Conservation (phyloP, 2,797 vertebrate genomes). For the Aeoliscus strigatus region DNA sequence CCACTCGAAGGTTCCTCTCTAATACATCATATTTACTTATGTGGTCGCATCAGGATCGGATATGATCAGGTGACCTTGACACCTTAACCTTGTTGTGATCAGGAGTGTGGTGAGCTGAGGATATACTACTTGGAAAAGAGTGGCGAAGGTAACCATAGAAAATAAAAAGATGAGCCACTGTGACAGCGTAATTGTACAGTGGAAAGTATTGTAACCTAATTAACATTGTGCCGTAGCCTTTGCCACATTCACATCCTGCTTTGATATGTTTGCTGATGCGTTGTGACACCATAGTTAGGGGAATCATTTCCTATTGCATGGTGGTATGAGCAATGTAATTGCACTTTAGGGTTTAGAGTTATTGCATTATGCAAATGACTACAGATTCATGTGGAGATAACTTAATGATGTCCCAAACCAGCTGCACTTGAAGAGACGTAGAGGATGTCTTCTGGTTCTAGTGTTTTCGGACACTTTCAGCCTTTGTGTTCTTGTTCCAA, state of each 20-base stretch:
- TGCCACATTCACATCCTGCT: conserved; percentile 54
- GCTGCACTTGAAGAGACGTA: conserved; percentile 38
- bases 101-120: no score
- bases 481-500: no score
- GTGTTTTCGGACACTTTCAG: no score
- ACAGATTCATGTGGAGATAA: conserved; percentile 54
- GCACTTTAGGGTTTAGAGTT: conserved; percentile 68
- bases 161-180: conserved; percentile 54
- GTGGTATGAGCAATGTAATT: conserved; percentile 69
- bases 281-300: conserved; percentile 62
- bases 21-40: no score
- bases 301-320: conserved; percentile 63
- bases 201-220: conserved; percentile 69
- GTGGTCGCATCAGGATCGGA: no score
- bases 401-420: conserved; percentile 61
- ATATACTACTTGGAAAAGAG: no score
- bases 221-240: conserved; percentile 58
- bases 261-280: conserved; percentile 63
- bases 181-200: conserved; percentile 63
- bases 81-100: no score
- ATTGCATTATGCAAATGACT: conserved; percentile 72
- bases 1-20: no score
- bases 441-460: background rate
- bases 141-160: conserved; percentile 39
- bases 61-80: no score